phyloP scores from a whole-genome alignment of 64 coral and sea anemone species.

The Stylophora pistillata region DNA sequence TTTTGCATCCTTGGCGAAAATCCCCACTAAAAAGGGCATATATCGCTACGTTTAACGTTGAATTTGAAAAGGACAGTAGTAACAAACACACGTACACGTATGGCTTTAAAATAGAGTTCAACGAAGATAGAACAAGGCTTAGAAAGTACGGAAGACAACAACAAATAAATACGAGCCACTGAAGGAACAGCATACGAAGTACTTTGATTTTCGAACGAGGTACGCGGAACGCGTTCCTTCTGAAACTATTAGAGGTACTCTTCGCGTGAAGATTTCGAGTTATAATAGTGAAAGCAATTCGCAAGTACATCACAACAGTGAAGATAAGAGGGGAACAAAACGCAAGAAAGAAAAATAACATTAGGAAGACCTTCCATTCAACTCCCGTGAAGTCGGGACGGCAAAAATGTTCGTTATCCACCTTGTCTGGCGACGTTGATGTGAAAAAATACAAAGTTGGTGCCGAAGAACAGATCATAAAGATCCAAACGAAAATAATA shows the following conservation, averaged over 20 bases:
- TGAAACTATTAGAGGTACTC: constrained; percentile 68
- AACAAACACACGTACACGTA: constrained; percentile 55
- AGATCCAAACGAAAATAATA: constrained; percentile 88
- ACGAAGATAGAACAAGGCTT: constrained; percentile 43
- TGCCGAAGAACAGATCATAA: constrained; percentile 75
- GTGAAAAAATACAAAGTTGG: constrained; percentile 87
- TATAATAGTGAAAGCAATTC: constrained; percentile 68
- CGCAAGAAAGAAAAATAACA: constrained; percentile 73
- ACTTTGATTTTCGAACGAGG: constrained; percentile 93
- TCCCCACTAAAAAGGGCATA: constrained; percentile 88
- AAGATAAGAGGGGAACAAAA: constrained; percentile 69
- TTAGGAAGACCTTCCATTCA: constrained; percentile 82
- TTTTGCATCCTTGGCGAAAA: constrained; percentile 93
- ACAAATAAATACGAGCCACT: constrained; percentile 71
- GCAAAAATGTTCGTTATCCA: constrained; percentile 42
- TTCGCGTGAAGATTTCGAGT: constrained; percentile 66
- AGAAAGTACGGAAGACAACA: constrained; percentile 81
- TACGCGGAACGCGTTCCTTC: constrained; percentile 66
- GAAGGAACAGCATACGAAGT: constrained; percentile 79
- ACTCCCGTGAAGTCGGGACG: constrained; percentile 52
- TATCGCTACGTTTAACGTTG: constrained; percentile 64
- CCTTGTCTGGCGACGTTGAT: not conserved
- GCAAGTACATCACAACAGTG: constrained; percentile 65
- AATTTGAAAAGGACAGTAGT: constrained; percentile 71
- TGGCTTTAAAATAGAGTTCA: constrained; percentile 1